Evolutionary conservation across 1,140 invertebrate species (phyloP).

Genomic region (Ips nitidus): DNA sequence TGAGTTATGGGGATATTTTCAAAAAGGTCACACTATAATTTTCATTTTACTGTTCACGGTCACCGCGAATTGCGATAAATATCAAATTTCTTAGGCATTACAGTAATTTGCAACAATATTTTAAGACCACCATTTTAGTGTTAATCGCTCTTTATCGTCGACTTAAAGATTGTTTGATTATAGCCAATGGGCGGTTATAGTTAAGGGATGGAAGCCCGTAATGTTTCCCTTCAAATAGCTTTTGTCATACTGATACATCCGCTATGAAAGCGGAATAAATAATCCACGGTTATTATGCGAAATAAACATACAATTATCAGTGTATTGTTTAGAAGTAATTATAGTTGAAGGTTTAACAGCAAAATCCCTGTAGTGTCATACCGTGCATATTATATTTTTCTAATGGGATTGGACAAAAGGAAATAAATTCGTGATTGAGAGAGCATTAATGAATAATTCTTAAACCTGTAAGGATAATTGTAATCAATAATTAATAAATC

Average conservation of each 20-base stretch:
- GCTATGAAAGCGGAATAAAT: too few species aligned
- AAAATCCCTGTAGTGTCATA: constrained; percentile 27
- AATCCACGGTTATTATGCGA: not conserved
- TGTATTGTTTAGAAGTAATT: constrained; percentile 2
- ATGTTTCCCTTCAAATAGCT: too few species aligned
- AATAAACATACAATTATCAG: not conserved
- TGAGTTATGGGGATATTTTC: constrained; percentile 41
- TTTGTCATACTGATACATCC: too few species aligned
- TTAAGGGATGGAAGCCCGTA: too few species aligned
- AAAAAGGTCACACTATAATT: constrained; percentile 42
- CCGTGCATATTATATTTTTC: constrained; percentile 24
- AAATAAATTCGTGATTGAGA: constrained; percentile 28
- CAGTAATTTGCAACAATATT: constrained; percentile 37
- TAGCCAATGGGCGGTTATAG: too few species aligned
- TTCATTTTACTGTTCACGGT: constrained; percentile 40
- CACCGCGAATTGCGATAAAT: constrained; percentile 37
- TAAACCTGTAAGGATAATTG: constrained; percentile 28
- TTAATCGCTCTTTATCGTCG: not conserved
- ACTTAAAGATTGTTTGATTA: too few species aligned
- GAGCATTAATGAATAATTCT: constrained; percentile 21
- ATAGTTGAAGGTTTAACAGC: constrained; percentile 14
- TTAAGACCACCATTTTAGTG: constrained; percentile 20
- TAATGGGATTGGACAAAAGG: constrained; percentile 15
- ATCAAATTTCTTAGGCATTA: constrained; percentile 33
- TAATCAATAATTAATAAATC: constrained; percentile 34